A percentile compares a stretch with the other conserved stretches of the same genome.
phyloP scores from a whole-genome alignment of 2,797 vertebrate species.

The Cyclura pinguis region DNA sequence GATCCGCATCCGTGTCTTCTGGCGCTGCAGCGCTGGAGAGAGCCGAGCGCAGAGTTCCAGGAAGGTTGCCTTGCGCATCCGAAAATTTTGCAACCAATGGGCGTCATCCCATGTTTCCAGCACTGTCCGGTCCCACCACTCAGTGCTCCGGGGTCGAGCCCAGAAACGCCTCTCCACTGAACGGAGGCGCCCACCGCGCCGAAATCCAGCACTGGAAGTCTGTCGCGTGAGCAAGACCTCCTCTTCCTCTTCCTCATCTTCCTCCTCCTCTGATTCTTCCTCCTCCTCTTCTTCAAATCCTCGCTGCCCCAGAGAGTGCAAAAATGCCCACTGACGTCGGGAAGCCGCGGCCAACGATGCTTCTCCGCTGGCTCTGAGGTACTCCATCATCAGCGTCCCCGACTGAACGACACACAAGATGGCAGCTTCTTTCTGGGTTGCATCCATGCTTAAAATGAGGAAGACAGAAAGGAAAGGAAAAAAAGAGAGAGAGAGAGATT shows the following conservation, averaged over 20 bases:
- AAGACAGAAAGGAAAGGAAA: neutral
- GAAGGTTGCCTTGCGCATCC: slow-evolving; percentile 38
- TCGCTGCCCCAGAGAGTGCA: slow-evolving; percentile 3
- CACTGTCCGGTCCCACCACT: slow-evolving; percentile 48
- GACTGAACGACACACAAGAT: slow-evolving; percentile 30
- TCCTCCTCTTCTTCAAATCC: slow-evolving; percentile 1
- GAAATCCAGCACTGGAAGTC: neutral
- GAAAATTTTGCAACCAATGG: slow-evolving; percentile 46
- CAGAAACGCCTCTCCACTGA: slow-evolving; percentile 39
- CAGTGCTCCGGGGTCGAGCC: slow-evolving; percentile 33
- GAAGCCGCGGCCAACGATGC: neutral
- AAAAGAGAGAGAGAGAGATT: neutral
- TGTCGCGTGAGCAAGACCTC: slow-evolving; percentile 7
- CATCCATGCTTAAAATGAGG: neutral
- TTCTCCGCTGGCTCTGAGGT: neutral
- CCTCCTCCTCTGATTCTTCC: neutral
- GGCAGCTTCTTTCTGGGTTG: neutral
- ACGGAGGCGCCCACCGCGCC: slow-evolving; percentile 14
- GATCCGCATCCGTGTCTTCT: slow-evolving; percentile 43
- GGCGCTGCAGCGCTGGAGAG: slow-evolving; percentile 33
- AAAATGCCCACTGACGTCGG: slow-evolving; percentile 12
- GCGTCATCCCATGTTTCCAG: slow-evolving; percentile 31
- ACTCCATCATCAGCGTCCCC: slow-evolving; percentile 31
- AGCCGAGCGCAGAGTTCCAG: slow-evolving; percentile 28
- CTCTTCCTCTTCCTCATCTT: slow-evolving; percentile 5